Conservation (phyloP, 2,888 invertebrate species). For the Dolichopus griseipennis region DNA sequence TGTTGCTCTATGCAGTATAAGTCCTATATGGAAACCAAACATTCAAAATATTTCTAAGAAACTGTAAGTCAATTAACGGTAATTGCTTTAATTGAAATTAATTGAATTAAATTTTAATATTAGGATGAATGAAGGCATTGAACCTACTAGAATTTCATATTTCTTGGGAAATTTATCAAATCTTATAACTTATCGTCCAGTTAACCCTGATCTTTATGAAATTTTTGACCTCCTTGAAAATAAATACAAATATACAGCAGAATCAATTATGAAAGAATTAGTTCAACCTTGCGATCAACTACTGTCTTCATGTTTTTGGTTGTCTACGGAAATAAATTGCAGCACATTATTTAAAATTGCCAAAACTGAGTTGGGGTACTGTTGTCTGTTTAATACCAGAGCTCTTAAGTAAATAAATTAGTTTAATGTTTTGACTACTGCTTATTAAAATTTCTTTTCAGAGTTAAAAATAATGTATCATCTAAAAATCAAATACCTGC, state of each 20-base stretch:
- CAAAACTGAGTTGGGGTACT: conserved; percentile 32
- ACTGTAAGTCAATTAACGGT: conserved; percentile 47
- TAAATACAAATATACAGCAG: conserved; percentile 26
- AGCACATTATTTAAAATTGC: conserved; percentile 30
- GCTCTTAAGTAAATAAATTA: conserved; percentile 16
- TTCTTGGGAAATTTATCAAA: conserved; percentile 14
- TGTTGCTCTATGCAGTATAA: conserved; percentile 54
- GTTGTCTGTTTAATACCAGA: conserved; percentile 36
- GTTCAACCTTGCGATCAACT: conserved; percentile 32
- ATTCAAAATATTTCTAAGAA: conserved; percentile 43
- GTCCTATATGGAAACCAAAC: conserved; percentile 48
- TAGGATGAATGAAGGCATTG: background rate
- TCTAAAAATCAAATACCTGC: conserved; percentile 20
- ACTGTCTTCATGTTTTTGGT: conserved; percentile 29
- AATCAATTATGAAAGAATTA: conserved; percentile 33
- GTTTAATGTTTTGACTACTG: too few relatives aligned
- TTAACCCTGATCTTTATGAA: conserved; percentile 23
- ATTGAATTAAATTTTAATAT: too few relatives aligned
- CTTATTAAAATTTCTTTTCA: background rate
- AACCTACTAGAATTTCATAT: background rate
- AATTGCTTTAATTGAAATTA: too few relatives aligned
- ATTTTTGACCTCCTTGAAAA: conserved; percentile 25
- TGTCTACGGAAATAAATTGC: conserved; percentile 29
- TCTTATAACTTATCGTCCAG: conserved; percentile 12
- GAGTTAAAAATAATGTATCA: background rate